phyloP scores from a whole-genome alignment of 2,113 vertebrate species.

The Phalacrocorax pelagicus region DNA sequence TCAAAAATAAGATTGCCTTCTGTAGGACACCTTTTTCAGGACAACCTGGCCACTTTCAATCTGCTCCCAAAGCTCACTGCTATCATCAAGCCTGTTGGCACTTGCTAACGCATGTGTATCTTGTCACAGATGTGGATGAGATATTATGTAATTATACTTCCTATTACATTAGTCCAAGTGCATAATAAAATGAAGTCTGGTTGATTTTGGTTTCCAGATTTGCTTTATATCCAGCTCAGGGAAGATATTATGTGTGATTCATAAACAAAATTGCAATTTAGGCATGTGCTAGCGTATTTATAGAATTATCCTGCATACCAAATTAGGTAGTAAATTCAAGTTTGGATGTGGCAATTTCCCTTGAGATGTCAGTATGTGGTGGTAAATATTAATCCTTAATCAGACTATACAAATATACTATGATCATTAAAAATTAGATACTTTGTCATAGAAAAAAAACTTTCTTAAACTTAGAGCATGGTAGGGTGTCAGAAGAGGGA shows the following conservation, averaged over 20 bases:
- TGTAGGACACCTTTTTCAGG: neutral
- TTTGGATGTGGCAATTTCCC: slow-evolving; percentile 55
- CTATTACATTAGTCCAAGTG: slow-evolving; percentile 36
- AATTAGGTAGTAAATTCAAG: slow-evolving; percentile 62
- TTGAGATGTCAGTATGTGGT: slow-evolving; percentile 43
- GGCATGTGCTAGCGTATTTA: slow-evolving; percentile 54
- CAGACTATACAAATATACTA: neutral
- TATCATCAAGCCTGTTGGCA: neutral
- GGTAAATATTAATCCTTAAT: slow-evolving; percentile 53
- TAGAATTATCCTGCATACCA: slow-evolving; percentile 38
- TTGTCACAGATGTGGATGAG: slow-evolving; percentile 39
- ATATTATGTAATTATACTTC: slow-evolving; percentile 56
- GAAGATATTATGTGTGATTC: slow-evolving; percentile 41
- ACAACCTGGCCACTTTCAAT: neutral
- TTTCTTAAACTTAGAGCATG: neutral
- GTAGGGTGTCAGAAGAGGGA: neutral
- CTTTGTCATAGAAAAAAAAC: neutral
- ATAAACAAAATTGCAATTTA: slow-evolving; percentile 49
- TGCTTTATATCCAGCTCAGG: slow-evolving; percentile 37
- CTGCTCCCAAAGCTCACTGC: neutral
- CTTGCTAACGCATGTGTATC: neutral
- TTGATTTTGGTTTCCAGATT: slow-evolving; percentile 62
- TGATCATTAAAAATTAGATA: neutral
- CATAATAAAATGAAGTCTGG: slow-evolving; percentile 55
- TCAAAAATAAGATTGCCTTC: neutral